Conservation (phyloP, 1,140 invertebrate species). For the Halesus radiatus region DNA sequence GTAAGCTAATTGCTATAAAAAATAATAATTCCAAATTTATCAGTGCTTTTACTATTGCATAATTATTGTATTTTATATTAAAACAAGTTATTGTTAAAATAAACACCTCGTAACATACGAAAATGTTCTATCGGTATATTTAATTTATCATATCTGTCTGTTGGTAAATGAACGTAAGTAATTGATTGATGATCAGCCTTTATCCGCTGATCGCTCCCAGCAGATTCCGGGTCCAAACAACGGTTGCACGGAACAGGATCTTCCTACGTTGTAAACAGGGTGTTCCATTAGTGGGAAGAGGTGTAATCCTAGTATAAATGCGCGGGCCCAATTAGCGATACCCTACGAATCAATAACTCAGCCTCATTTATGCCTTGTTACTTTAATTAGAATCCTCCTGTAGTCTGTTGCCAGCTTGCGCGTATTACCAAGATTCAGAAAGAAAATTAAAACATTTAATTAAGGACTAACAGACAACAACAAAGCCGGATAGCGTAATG, state of each 20-base stretch:
- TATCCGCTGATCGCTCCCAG: not conserved
- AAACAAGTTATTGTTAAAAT: no score
- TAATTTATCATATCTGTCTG: not conserved
- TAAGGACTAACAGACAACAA: conserved; percentile 4
- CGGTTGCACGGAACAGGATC: not conserved
- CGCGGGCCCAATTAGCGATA: conserved; percentile 57
- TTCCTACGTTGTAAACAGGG: conserved; percentile 23
- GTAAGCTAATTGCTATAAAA: no score
- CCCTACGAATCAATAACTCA: conserved; percentile 58
- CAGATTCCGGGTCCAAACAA: not conserved
- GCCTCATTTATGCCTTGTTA: conserved; percentile 57
- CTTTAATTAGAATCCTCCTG: conserved; percentile 52
- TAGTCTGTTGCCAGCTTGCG: conserved; percentile 19
- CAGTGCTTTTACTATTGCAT: no score
- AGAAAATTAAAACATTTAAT: conserved; percentile 13
- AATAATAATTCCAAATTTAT: no score
- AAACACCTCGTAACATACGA: no score
- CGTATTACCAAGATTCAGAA: not conserved
- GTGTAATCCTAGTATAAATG: conserved; percentile 57
- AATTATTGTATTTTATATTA: no score
- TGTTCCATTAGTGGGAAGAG: conserved; percentile 38
- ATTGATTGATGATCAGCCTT: conserved; percentile 1
- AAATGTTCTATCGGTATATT: no score
- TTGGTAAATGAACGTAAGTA: not conserved
- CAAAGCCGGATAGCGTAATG: no score